A percentile compares a stretch with the other conserved stretches of the same genome.
Evolutionary conservation across 1,140 invertebrate species (phyloP).

Genomic region (Conus betulinus): DNA sequence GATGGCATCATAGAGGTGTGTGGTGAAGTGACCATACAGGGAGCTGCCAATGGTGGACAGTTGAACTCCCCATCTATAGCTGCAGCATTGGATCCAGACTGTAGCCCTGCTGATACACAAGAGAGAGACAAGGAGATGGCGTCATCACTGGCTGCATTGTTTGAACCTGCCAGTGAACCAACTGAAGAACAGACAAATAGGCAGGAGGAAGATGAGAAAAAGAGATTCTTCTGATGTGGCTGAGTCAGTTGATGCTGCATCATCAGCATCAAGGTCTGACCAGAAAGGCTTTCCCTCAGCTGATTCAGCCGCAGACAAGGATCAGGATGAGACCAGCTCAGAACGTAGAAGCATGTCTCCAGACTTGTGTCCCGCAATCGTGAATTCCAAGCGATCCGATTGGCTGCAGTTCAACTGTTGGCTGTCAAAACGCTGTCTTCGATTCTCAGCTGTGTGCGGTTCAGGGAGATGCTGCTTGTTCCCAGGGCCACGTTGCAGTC

Average conservation of each 20-base stretch:
- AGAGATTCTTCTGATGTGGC: neutral
- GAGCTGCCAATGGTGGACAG: neutral
- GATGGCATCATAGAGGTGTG: slow-evolving; percentile 1
- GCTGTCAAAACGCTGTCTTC: slow-evolving; percentile 79
- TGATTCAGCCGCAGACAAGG: neutral
- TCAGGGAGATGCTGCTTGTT: slow-evolving; percentile 79
- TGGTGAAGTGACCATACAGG: neutral
- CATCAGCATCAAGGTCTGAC: neutral
- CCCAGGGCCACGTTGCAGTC: slow-evolving; percentile 69
- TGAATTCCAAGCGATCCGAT: slow-evolving; percentile 58
- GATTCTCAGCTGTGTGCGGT: slow-evolving; percentile 77
- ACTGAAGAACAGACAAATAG: neutral
- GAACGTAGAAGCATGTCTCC: neutral
- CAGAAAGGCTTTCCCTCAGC: neutral
- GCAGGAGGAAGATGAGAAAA: neutral
- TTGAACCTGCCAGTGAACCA: neutral
- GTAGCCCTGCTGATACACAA: neutral
- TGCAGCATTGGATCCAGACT: neutral
- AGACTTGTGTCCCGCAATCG: slow-evolving; percentile 30
- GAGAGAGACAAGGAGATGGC: neutral
- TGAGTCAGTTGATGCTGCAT: neutral
- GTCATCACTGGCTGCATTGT: neutral
- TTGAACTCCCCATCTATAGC: neutral
- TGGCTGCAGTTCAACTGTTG: slow-evolving; percentile 78
- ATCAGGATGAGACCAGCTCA: neutral